Evolutionary conservation across 1,140 invertebrate genomes (phyloP).

Genomic region (Littorina saxatilis): DNA sequence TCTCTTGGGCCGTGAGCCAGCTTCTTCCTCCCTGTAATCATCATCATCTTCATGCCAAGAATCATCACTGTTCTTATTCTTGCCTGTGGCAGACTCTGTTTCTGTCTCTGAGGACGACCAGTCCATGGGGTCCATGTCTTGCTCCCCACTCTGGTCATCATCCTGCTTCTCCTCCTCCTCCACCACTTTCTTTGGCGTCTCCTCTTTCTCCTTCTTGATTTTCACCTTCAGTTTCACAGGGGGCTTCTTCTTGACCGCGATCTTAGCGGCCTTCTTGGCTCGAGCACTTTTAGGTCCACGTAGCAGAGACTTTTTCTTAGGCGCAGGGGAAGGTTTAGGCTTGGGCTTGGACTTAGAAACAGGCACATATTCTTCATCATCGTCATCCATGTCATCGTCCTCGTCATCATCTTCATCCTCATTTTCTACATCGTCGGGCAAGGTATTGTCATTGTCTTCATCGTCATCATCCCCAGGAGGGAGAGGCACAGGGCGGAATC

Average conservation of each 20-base stretch:
- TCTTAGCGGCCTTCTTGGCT: background rate
- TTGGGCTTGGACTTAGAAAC: background rate
- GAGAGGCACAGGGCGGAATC: background rate
- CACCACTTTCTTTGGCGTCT: background rate
- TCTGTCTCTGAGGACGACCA: conserved; percentile 29
- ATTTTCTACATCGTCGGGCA: background rate
- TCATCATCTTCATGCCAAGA: background rate
- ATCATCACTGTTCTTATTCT: background rate
- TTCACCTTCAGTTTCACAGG: background rate
- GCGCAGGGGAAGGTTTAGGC: background rate
- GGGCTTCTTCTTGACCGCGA: background rate
- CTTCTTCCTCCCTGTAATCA: background rate
- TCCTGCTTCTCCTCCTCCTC: background rate
- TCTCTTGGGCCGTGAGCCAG: background rate
- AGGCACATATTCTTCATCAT: background rate
- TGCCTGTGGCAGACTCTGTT: background rate
- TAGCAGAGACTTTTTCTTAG: background rate
- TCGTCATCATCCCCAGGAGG: background rate
- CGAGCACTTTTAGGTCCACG: background rate
- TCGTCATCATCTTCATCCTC: background rate
- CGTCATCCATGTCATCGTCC: background rate
- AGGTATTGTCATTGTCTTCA: background rate
- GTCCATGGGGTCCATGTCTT: conserved; percentile 1
- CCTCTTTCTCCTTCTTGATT: too few relatives aligned
- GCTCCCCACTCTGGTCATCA: background rate